phyloP scores from a whole-genome alignment of 2,797 vertebrate species.

The Intellagama lesueurii region DNA sequence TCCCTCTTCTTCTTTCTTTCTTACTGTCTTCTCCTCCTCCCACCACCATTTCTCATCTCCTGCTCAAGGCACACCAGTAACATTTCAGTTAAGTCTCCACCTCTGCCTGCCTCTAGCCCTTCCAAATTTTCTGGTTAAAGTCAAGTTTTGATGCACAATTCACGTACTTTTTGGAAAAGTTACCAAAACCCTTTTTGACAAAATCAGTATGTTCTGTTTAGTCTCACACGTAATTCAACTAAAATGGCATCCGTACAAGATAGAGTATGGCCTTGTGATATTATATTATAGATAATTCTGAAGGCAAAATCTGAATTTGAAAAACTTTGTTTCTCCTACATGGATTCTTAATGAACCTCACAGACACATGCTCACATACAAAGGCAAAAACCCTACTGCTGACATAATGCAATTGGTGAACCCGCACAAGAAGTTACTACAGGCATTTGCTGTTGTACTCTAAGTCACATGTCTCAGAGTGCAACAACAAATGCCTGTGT shows the following conservation, averaged over 20 bases:
- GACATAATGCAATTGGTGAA: too few species aligned
- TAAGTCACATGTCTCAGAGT: too few species aligned
- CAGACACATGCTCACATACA: background rate
- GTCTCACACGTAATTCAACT: background rate
- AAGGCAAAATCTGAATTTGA: background rate
- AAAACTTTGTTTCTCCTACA: background rate
- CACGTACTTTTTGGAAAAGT: background rate
- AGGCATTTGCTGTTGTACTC: too few species aligned
- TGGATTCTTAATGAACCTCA: background rate
- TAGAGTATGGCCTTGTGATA: background rate
- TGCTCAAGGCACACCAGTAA: background rate
- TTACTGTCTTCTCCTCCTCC: background rate
- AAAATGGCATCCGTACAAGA: background rate
- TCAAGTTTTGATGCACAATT: background rate
- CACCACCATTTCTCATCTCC: background rate
- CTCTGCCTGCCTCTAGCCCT: background rate
- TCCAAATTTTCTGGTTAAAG: background rate
- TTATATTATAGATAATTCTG: background rate
- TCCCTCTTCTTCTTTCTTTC: background rate
- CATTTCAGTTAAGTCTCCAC: background rate
- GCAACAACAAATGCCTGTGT: too few species aligned
- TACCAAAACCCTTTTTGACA: background rate
- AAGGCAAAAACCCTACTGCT: background rate
- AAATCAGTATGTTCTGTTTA: constrained; percentile 1
- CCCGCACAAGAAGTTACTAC: too few species aligned